These are phyloP conservation scores for Charaxes varanes DNA, from an alignment of 1,140 invertebrate species.

Conservation along the genomic window DNA sequence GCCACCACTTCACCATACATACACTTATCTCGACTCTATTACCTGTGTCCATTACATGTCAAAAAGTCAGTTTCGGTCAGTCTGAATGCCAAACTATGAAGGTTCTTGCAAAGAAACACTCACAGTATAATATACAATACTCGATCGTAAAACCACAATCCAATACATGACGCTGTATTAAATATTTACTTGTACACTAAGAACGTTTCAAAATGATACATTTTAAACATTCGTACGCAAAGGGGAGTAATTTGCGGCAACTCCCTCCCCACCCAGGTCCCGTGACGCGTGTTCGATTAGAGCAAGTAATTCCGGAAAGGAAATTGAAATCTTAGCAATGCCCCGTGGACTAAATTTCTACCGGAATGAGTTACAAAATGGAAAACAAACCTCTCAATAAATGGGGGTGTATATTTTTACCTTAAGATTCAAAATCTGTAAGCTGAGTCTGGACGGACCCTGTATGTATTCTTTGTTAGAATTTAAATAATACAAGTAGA, in stretches of 20 bases:
- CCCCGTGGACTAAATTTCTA: slow-evolving; percentile 61
- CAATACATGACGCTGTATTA: slow-evolving; percentile 41
- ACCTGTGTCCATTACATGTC: too few relatives aligned
- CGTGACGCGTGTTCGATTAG: slow-evolving; percentile 69
- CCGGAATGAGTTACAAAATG: slow-evolving; percentile 46
- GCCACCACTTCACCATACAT: too few relatives aligned
- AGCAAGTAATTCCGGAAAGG: slow-evolving; percentile 70
- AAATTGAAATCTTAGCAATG: slow-evolving; percentile 73
- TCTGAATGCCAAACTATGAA: too few relatives aligned
- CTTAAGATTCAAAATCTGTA: too few relatives aligned
- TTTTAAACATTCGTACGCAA: slow-evolving; percentile 65
- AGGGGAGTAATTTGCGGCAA: slow-evolving; percentile 65
- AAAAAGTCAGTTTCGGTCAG: too few relatives aligned
- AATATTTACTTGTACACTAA: slow-evolving; percentile 39
- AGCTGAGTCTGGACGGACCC: too few relatives aligned
- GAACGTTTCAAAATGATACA: slow-evolving; percentile 55
- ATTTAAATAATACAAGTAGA: too few relatives aligned
- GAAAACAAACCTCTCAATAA: slow-evolving; percentile 57
- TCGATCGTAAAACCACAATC: slow-evolving; percentile 5
- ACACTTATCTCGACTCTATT: too few relatives aligned
- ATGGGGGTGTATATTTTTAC: too few relatives aligned
- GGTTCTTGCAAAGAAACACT: too few relatives aligned
- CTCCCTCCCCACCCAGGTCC: slow-evolving; percentile 34
- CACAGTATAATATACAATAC: too few relatives aligned
- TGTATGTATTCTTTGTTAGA: too few relatives aligned